A percentile compares a stretch with the other conserved stretches of the same genome.
Conservation (phyloP, 2,888 invertebrate species). For the Euproctis similis region DNA sequence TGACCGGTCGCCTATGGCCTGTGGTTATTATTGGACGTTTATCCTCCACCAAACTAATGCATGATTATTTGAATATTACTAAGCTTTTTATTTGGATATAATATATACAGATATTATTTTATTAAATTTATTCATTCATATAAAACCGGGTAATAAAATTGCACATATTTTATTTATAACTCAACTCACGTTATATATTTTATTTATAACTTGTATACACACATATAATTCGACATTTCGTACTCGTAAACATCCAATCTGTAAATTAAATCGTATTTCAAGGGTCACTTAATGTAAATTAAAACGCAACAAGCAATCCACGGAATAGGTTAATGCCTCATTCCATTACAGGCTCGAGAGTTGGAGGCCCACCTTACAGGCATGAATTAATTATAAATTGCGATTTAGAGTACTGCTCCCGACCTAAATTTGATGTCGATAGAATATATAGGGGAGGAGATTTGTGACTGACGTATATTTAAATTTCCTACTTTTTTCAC, state of each 20-base stretch:
- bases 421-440: conserved; percentile 20
- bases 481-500: too few relatives aligned
- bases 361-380: conserved; percentile 12
- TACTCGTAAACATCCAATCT: conserved; percentile 12
- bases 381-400: conserved; percentile 31
- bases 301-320: conserved; percentile 34
- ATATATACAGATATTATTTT: too few relatives aligned
- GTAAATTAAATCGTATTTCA: conserved; percentile 18
- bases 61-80: too few relatives aligned
- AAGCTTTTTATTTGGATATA: too few relatives aligned
- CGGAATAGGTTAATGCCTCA: conserved; percentile 31
- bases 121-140: too few relatives aligned
- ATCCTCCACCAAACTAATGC: too few relatives aligned
- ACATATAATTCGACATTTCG: conserved; percentile 1
- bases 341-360: conserved; percentile 24
- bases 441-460: conserved; percentile 5
- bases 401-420: conserved; percentile 23
- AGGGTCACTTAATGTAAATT: conserved; percentile 35
- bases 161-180: too few relatives aligned
- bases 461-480: conserved; percentile 5
- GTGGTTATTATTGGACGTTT: too few relatives aligned
- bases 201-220: background rate
- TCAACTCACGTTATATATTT: too few relatives aligned
- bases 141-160: too few relatives aligned
- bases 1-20: too few relatives aligned